A percentile compares a stretch with the other conserved stretches of the same genome.
Evolutionary conservation across 1,140 invertebrate species (phyloP).

Genomic region (Metaphire vulgaris): DNA sequence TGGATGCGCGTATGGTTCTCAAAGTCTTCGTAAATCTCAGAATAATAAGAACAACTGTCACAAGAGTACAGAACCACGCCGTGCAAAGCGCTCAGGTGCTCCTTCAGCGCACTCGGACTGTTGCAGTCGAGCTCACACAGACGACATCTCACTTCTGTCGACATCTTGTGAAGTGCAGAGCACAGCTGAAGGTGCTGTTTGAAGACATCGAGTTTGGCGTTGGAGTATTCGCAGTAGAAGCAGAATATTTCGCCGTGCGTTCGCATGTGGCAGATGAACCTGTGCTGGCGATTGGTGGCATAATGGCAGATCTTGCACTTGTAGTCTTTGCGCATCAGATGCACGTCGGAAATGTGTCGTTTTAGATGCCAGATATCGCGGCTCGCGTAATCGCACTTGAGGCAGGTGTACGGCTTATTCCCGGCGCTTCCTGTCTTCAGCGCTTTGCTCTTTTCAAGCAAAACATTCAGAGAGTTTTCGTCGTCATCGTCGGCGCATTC

Average conservation of each 20-base stretch:
- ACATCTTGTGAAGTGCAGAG: neutral
- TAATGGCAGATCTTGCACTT: slow-evolving; percentile 27
- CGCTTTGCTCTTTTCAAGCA: neutral
- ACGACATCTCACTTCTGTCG: slow-evolving; percentile 4
- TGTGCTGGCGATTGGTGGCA: slow-evolving; percentile 18
- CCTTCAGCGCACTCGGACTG: neutral
- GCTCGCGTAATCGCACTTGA: slow-evolving; percentile 25
- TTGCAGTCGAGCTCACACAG: slow-evolving; percentile 7
- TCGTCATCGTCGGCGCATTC: neutral
- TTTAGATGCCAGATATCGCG: slow-evolving; percentile 27
- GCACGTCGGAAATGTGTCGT: slow-evolving; percentile 25
- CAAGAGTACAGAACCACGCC: slow-evolving; percentile 8
- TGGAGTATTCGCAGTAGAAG: slow-evolving; percentile 23
- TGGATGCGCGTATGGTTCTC: neutral
- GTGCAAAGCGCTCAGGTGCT: slow-evolving; percentile 14
- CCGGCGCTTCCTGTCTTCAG: neutral
- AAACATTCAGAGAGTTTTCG: neutral
- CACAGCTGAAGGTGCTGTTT: slow-evolving; percentile 17
- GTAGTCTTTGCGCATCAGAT: slow-evolving; percentile 14
- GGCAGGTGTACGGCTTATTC: slow-evolving; percentile 10
- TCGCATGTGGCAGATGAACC: slow-evolving; percentile 25
- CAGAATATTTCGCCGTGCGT: slow-evolving; percentile 26
- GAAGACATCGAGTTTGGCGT: slow-evolving; percentile 14
- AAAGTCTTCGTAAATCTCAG: neutral
- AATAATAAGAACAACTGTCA: neutral